phyloP scores from a whole-genome alignment of 2,888 invertebrate genomes.

The Lasioglossum vierecki region DNA sequence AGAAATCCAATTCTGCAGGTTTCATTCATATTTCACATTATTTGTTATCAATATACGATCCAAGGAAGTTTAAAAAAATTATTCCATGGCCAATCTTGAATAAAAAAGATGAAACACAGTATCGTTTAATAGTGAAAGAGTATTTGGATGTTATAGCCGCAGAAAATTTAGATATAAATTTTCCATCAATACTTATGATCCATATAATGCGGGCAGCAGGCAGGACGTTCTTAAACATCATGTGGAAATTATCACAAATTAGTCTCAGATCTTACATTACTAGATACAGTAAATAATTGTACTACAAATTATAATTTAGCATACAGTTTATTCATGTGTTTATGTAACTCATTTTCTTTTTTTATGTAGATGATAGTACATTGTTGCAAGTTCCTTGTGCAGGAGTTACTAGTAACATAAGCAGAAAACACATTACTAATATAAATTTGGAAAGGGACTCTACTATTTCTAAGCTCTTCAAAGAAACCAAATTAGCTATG shows the following conservation, averaged over 20 bases:
- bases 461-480: neutral
- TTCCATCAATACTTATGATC: conserved; percentile 77
- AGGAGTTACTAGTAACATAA: conserved; percentile 14
- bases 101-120: conserved; percentile 49
- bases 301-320: neutral
- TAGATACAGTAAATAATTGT: conserved; percentile 38
- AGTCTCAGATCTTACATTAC: conserved; percentile 65
- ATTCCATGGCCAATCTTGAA: conserved; percentile 50
- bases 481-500: neutral
- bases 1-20: conserved; percentile 78
- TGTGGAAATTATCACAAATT: conserved; percentile 79
- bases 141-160: conserved; percentile 41
- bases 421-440: conserved; percentile 32
- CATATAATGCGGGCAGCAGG: conserved; percentile 78
- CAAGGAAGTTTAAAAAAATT: conserved; percentile 40
- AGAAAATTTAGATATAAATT: conserved; percentile 68
- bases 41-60: conserved; percentile 46
- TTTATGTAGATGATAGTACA: conserved; percentile 36
- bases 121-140: conserved; percentile 43
- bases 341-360: neutral
- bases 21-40: conserved; percentile 78
- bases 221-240: conserved; percentile 75
- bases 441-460: conserved; percentile 20
- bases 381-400: conserved; percentile 35
- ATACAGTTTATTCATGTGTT: neutral